Evolutionary conservation across 2,797 vertebrate genomes (phyloP), one percentile per base, ranked within the genome.

Genomic region (Labroides dimidiatus): DNA sequence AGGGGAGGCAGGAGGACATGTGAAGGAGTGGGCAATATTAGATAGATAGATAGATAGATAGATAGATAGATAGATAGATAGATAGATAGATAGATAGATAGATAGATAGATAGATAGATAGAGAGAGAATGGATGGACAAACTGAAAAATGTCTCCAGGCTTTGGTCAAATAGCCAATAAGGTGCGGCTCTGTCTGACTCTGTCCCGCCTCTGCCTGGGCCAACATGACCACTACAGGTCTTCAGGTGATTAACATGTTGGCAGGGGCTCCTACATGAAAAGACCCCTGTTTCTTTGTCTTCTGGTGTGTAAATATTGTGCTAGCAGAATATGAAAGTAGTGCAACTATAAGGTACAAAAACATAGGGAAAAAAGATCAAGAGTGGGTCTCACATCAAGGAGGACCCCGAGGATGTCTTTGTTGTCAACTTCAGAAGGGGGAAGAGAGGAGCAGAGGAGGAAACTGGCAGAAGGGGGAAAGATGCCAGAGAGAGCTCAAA

Each of bases 381-480:
- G 98, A 99, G 97, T 95, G 91, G 97, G 97, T 97, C 97, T 97
- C 95, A 98, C 97, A 99, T 99, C 97, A 99, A 98, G 97, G 96
- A 97, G 95, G 97, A 96, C 97, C 97, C 97, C 93, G 97, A 99
- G 98, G 98, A 99, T 97, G 96, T 99, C 98, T 99, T 99, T 99
- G 98, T 99, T 99, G 98, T 99, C 98, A 99, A 99, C 98, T 99
- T 99, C 98, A 98, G 96, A 99, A 98, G 97, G 96, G 91, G 92
- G 96, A 97, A 97, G 96, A 97, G 96, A 96, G 97, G 95, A 97
- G 97, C 97, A 96, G 96, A 96, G 96, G 96, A 97, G 96, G 96
- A 97, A 97, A 96, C 97, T 98, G 96, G 97, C 96, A 98, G 96
- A 98, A 97, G 96, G 96, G 97, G 95, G 97, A 96, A 97, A 96